A percentile compares a stretch with the other conserved stretches of the same genome.
phyloP scores from a whole-genome alignment of 1,140 invertebrate genomes.

The Megalonaias nervosa region DNA sequence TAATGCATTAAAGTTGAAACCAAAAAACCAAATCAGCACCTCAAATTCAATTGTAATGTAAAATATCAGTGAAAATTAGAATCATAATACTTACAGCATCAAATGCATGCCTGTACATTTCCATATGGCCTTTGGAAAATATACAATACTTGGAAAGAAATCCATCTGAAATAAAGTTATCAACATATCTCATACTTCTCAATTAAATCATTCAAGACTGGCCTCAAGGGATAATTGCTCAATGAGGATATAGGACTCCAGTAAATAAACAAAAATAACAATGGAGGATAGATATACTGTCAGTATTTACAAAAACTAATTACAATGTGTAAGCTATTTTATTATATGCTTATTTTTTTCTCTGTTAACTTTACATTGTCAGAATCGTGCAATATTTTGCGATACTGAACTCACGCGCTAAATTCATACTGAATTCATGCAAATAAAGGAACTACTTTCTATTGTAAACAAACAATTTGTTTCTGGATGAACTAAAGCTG shows the following conservation, averaged over 20 bases:
- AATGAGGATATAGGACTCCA: background rate
- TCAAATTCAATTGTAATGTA: too few relatives aligned
- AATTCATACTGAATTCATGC: too few relatives aligned
- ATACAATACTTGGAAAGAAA: constrained; percentile 68
- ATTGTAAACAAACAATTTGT: too few relatives aligned
- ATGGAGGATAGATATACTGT: background rate
- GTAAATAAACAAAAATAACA: constrained; percentile 3
- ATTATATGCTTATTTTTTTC: too few relatives aligned
- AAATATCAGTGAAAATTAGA: background rate
- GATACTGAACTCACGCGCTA: too few relatives aligned
- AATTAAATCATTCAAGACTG: background rate
- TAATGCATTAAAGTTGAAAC: background rate
- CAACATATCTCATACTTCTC: background rate
- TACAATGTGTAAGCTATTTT: too few relatives aligned
- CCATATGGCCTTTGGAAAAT: constrained; percentile 49
- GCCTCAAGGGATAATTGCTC: background rate
- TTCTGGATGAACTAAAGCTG: too few relatives aligned
- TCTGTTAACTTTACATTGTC: too few relatives aligned
- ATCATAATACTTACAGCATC: constrained; percentile 53
- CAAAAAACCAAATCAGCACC: too few relatives aligned
- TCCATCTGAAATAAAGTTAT: constrained; percentile 57
- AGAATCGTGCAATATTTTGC: too few relatives aligned
- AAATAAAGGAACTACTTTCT: too few relatives aligned
- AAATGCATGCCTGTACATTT: constrained; percentile 61
- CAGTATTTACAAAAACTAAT: background rate